phyloP scores from a whole-genome alignment of 2,113 vertebrate genomes.

The Mesitornis unicolor region DNA sequence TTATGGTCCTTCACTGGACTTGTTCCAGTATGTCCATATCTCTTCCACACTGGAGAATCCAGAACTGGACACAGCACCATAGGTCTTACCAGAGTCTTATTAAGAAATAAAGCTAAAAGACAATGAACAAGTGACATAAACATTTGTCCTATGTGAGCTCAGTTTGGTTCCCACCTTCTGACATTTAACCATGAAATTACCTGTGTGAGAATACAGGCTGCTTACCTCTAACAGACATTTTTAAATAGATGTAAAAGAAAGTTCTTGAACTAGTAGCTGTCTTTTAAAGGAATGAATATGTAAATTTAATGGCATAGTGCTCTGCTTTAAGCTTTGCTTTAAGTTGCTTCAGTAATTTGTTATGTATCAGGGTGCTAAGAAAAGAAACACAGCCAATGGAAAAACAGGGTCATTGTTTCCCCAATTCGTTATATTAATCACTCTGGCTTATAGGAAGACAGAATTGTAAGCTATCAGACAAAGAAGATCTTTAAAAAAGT shows the following conservation, averaged over 20 bases:
- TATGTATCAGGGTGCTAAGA: neutral
- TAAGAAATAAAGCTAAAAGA: neutral
- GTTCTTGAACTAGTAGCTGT: neutral
- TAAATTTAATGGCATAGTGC: neutral
- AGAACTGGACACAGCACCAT: neutral
- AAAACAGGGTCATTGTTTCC: neutral
- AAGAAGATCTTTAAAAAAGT: neutral
- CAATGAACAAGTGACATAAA: neutral
- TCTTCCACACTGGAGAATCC: neutral
- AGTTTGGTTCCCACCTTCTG: neutral
- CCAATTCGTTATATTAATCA: neutral
- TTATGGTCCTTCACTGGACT: neutral
- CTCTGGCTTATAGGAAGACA: neutral
- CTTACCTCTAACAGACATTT: neutral
- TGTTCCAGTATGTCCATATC: neutral
- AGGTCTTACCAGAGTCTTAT: neutral
- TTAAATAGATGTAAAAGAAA: neutral
- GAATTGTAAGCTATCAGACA: neutral
- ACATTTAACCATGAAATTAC: neutral
- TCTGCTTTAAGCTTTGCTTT: neutral
- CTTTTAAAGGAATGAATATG: neutral
- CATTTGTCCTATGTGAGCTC: neutral
- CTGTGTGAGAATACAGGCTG: neutral
- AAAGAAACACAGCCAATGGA: neutral
- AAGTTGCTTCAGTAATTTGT: neutral